phyloP scores from a whole-genome alignment of 2,888 invertebrate genomes.

The Noctua janthina region DNA sequence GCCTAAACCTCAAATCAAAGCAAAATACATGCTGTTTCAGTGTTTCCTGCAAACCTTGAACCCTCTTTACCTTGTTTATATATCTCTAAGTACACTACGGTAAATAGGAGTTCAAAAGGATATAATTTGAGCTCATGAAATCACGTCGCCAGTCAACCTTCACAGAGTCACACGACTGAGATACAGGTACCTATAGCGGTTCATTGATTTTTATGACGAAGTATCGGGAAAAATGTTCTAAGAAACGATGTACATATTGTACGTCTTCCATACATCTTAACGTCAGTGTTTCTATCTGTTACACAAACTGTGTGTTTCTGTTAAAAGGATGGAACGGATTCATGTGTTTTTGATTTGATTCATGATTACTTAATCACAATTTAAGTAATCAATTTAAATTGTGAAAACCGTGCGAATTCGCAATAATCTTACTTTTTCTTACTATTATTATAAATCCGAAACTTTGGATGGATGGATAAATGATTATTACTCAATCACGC shows the following conservation, averaged over 20 bases:
- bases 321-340: not conserved
- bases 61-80: conserved; percentile 14
- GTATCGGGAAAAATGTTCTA: conserved; percentile 13
- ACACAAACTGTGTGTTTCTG: not conserved
- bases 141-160: conserved; percentile 37
- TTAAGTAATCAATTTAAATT: no score
- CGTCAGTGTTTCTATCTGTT: not conserved
- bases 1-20: not conserved
- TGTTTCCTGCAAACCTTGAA: not conserved
- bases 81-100: not conserved
- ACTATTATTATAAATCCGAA: no score
- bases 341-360: not conserved
- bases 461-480: no score
- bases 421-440: no score
- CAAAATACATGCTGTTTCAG: no score
- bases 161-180: conserved; percentile 1
- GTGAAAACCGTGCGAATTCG: not conserved
- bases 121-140: conserved; percentile 46
- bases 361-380: not conserved
- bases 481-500: no score
- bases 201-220: conserved; percentile 34
- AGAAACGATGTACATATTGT: not conserved
- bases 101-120: conserved; percentile 24
- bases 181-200: not conserved
- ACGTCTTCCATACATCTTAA: not conserved